Base-by-base conservation (phyloP, 1,140 invertebrate genomes). In the Drosophila takahashii region DNA sequence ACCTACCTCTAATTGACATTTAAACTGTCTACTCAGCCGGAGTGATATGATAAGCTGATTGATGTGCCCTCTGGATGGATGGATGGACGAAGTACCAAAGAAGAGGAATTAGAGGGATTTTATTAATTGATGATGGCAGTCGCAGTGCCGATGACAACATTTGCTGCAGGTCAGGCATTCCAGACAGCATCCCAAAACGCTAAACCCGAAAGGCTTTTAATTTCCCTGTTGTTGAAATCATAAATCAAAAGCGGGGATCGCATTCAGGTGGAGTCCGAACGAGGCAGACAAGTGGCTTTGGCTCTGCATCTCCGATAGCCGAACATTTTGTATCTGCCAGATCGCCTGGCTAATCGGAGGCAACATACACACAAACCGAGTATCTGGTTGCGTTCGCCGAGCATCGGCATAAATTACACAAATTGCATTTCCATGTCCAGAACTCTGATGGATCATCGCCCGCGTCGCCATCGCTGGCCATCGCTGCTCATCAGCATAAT, bases 391-490 rank as follows among this genome's bases (percentile, higher is more conserved):
- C 54, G 75, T 64, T 51, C 26, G 54, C 56, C 42, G 73, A 59
- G 61, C 67, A 77, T 77, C 73, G 66, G 86, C 87, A 90, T 90
- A 90, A 90, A 90, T 90, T 90, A 90, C 79, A 90, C 81, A 90
- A 90, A 90, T 90, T 90, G 86, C 86, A 90, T 90, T 90, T 90
- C 81, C 86, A 90, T 90, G 86, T 90, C 81, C 58, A 80, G 59
- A 77, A 72, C 66, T 65, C 86, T 90, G 81, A 90, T 86, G 87
- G 81, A 90, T 90, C 86, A 83, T 85, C 85, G 85, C 77, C 76
- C 77, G 75, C 78, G 78, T 79, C 56, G 86, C 64, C 47, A 50
- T 50, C 47, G 47, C 47, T 32, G 27, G 27, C 47, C 70, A 58
- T 71, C 74, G 36, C 36, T 42, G 86, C 81, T 90, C 87, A 90